These are phyloP conservation scores for Melanophora roralis DNA, from an alignment of 2,888 invertebrate genomes.

Conservation along the genomic window DNA sequence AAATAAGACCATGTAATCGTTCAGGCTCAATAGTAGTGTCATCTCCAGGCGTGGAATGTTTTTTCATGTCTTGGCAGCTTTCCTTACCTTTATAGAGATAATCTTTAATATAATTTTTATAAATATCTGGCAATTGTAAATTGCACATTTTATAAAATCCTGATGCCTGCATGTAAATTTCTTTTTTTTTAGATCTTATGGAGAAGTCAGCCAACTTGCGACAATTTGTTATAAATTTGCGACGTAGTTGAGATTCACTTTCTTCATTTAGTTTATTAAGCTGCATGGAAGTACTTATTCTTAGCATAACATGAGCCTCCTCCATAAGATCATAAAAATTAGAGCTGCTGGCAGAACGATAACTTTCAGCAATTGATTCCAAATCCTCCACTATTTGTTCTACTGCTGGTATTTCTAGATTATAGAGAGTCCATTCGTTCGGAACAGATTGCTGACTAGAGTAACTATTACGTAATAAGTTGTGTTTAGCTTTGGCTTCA, in stretches of 20 bases:
- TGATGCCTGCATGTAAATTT: conserved; percentile 74
- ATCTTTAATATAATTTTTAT: conserved; percentile 71
- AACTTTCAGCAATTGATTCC: conserved; percentile 82
- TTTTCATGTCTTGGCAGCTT: neutral
- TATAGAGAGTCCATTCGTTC: conserved; percentile 85
- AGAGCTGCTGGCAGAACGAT: conserved; percentile 81
- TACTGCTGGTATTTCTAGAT: conserved; percentile 82
- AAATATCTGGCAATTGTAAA: conserved; percentile 71
- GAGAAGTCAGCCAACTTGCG: conserved; percentile 75
- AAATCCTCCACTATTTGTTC: conserved; percentile 84
- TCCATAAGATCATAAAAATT: conserved; percentile 85
- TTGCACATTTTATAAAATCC: conserved; percentile 77
- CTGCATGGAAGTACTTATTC: conserved; percentile 74
- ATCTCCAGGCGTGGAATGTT: conserved; percentile 44
- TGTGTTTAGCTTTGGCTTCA: conserved; percentile 74
- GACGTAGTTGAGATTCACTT: conserved; percentile 68
- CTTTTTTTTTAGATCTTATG: conserved; percentile 75
- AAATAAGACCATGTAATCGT: conserved; percentile 72
- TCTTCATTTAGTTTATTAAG: conserved; percentile 68
- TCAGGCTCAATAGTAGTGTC: conserved; percentile 57
- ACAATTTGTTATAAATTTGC: conserved; percentile 73
- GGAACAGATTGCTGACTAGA: conserved; percentile 63
- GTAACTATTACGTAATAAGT: conserved; percentile 65
- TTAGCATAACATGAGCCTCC: conserved; percentile 84
- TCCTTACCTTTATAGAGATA: conserved; percentile 61